Evolutionary conservation across 2,888 invertebrate species (phyloP).

Genomic region (Physocephala rufipes): DNA sequence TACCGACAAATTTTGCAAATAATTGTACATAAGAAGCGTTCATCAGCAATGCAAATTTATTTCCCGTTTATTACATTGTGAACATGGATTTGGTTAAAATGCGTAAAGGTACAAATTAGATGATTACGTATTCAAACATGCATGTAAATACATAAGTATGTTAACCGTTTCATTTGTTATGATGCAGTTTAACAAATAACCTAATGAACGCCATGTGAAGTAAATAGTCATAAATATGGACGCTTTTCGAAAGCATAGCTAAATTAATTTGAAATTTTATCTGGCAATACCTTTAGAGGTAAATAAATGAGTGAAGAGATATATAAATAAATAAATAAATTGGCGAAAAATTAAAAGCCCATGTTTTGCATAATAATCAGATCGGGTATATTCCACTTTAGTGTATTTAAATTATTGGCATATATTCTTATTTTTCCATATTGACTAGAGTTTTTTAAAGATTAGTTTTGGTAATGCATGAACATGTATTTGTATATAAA

Average conservation of each 20-base stretch:
- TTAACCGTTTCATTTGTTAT: not conserved
- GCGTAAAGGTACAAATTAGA: constrained; percentile 9
- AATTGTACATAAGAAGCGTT: no score
- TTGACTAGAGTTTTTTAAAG: not conserved
- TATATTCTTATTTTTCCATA: not conserved
- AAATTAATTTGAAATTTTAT: constrained; percentile 21
- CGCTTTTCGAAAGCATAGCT: not conserved
- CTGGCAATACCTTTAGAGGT: constrained; percentile 10
- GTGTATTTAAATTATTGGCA: not conserved
- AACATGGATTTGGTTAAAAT: constrained; percentile 1
- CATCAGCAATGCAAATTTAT: no score
- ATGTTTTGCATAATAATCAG: constrained; percentile 16
- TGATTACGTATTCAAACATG: not conserved
- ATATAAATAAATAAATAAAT: constrained; percentile 2
- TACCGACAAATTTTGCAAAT: no score
- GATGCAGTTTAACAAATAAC: not conserved
- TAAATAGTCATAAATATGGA: no score
- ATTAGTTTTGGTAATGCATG: not conserved
- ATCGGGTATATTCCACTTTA: not conserved
- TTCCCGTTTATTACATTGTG: no score
- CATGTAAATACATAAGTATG: not conserved
- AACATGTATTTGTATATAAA: no score
- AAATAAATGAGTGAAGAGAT: no score
- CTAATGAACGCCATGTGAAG: not conserved
- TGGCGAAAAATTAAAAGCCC: not conserved